Evolutionary conservation across 2,888 invertebrate species (phyloP).

Genomic region (Apodemia zela): DNA sequence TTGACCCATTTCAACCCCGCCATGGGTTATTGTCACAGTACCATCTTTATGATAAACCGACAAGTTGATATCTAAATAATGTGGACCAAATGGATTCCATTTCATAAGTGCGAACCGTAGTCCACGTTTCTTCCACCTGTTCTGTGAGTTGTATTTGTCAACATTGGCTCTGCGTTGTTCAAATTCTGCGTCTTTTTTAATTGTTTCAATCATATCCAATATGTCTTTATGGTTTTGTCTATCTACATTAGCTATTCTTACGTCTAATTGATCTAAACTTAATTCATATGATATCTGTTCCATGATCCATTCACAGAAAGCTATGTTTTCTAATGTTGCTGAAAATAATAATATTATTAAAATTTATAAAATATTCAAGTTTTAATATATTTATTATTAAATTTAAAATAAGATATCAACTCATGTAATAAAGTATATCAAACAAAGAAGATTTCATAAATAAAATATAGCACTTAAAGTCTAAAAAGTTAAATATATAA

Average conservation of each 20-base stretch:
- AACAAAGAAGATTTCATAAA: too few relatives aligned
- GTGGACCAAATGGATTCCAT: slow-evolving; percentile 77
- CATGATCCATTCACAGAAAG: slow-evolving; percentile 82
- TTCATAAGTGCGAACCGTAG: slow-evolving; percentile 84
- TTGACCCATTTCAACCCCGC: slow-evolving; percentile 90
- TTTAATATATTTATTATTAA: too few relatives aligned
- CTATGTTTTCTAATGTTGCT: slow-evolving; percentile 83
- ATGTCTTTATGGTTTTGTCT: slow-evolving; percentile 59
- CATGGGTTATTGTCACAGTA: slow-evolving; percentile 85
- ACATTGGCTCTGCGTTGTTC: slow-evolving; percentile 64
- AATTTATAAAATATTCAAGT: too few relatives aligned
- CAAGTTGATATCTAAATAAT: slow-evolving; percentile 77
- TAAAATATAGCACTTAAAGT: too few relatives aligned
- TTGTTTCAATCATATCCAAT: slow-evolving; percentile 61
- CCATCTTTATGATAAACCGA: slow-evolving; percentile 86
- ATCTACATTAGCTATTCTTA: slow-evolving; percentile 57
- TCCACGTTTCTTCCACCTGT: slow-evolving; percentile 90
- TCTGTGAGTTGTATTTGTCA: slow-evolving; percentile 82
- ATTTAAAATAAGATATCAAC: too few relatives aligned
- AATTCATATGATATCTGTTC: slow-evolving; percentile 81
- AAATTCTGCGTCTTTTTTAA: slow-evolving; percentile 62
- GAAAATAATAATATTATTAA: slow-evolving; percentile 16
- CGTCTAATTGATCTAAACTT: slow-evolving; percentile 78
- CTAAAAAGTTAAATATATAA: too few relatives aligned
- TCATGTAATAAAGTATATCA: too few relatives aligned